Base-by-base conservation (phyloP, 2,797 vertebrate species). In the Chaunax sp. region DNA sequence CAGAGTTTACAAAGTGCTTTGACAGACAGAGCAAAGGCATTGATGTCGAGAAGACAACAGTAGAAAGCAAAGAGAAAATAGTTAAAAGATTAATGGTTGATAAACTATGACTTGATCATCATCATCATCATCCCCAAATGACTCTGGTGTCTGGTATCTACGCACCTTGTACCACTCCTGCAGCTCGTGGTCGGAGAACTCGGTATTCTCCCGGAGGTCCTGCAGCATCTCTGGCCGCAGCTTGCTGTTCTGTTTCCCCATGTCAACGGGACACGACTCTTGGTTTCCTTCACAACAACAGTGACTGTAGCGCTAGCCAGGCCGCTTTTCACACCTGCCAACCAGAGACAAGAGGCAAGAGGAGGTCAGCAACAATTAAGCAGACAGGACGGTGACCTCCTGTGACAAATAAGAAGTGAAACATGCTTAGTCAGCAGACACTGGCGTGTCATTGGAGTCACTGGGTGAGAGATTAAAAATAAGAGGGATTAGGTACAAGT, bases 201-300 rank as follows among this genome's bases (percentile, higher is more conserved):
- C 94, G 0, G 94, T 95, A 74, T 94, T 95, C 89, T 95, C 94
- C 71, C 94, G 88, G 61, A 95, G 92, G 89, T 95, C 94, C 86
- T 95, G 92, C 76, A 95, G 91, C 90, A 95, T 92, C 92, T 95
- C 94, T 12, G 94, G 94, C 77, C 94, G 90, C 66, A 95, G 91
- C 78, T 95, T 95, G 91, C 94, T 95, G 93, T 95, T 95, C 83
- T 95, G 94, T 83, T 95, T 95, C 82, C 94, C 94, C 94, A 95
- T 95, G 89, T 88, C 79, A 69, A 87, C 73, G 60, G 86, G 88
- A 84, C 78, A 13, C 79, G 79, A 63, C 40, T 78, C 69, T 78
- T 6, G 43, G 77, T 87, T 82, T 87, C 77, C 86, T 87, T 72
- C 72, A 82, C 78, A 44, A 83, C 77, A 47, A 60, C 68, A 52